These are phyloP conservation scores for Netelia melanura DNA, from an alignment of 2,888 invertebrate genomes.

Conservation along the genomic window DNA sequence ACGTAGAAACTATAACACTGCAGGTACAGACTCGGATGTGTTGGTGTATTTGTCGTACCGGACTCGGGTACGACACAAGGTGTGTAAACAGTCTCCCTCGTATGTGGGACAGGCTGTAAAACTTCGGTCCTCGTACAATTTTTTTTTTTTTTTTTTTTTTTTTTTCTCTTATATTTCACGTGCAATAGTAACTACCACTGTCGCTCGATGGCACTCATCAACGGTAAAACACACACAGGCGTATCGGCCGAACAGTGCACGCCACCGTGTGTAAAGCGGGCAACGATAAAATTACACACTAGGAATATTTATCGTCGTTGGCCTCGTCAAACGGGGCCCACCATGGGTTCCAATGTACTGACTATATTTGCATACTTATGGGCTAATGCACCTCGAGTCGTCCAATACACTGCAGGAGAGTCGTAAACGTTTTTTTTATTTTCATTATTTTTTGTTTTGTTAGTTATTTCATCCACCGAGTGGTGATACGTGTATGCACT, in stretches of 20 bases:
- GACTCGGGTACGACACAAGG: slow-evolving; percentile 13
- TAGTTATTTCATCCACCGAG: neutral
- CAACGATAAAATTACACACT: slow-evolving; percentile 41
- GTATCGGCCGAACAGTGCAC: neutral
- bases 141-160: slow-evolving; percentile 1
- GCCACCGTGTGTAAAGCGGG: slow-evolving; percentile 12
- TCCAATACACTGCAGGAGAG: neutral
- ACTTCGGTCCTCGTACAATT: slow-evolving; percentile 40
- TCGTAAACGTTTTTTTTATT: neutral
- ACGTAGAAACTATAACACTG: neutral
- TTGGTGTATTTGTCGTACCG: slow-evolving; percentile 13
- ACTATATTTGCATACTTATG: neutral
- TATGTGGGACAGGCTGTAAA: slow-evolving; percentile 55
- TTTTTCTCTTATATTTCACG: slow-evolving; percentile 15
- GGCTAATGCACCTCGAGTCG: neutral
- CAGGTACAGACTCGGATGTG: neutral
- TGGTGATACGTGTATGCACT: neutral
- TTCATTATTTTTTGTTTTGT: neutral
- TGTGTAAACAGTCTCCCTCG: slow-evolving; percentile 43
- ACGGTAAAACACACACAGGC: slow-evolving; percentile 6
- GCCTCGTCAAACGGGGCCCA: slow-evolving; percentile 2
- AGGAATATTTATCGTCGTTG: slow-evolving; percentile 33
- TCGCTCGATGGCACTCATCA: slow-evolving; percentile 28
- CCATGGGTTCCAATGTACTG: neutral
- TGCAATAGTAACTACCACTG: slow-evolving; percentile 38